A percentile compares a stretch with the other conserved stretches of the same genome.
Conservation (phyloP, 35 echinoderm and acorn worm species). For the Apostichopus parvimensis region DNA sequence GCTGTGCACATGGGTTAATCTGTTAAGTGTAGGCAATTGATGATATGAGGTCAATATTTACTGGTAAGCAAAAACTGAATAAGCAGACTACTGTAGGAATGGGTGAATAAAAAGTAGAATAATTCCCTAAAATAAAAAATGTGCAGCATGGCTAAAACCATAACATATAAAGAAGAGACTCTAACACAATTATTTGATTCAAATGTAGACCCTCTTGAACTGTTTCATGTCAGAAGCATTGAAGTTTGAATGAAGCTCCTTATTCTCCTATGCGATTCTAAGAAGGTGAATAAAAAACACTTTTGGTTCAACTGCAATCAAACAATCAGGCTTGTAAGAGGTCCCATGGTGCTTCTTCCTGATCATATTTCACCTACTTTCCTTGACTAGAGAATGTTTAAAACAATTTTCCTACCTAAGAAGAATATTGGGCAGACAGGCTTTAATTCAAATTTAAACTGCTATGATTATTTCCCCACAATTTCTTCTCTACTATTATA, state of each 20-base stretch:
- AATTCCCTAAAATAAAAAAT: too few relatives aligned
- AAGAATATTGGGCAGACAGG: background rate
- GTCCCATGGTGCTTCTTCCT: background rate
- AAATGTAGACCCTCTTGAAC: too few relatives aligned
- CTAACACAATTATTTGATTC: too few relatives aligned
- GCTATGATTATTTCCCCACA: too few relatives aligned
- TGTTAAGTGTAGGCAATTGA: background rate
- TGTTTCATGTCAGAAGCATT: too few relatives aligned
- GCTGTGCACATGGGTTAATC: background rate
- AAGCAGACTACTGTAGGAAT: background rate
- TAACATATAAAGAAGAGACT: too few relatives aligned
- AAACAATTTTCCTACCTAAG: background rate
- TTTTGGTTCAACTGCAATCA: background rate
- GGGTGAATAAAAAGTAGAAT: too few relatives aligned
- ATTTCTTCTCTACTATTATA: too few relatives aligned
- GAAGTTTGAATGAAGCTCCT: too few relatives aligned
- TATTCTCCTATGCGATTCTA: too few relatives aligned
- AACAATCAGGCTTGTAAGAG: background rate
- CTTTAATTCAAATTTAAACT: background rate
- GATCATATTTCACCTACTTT: background rate
- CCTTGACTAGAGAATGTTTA: background rate
- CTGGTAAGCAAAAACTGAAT: background rate
- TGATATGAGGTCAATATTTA: background rate
- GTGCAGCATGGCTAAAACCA: too few relatives aligned
- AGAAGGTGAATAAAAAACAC: too few relatives aligned